Percentiles rank a stretch among this genome's conserved stretches.
These are phyloP conservation scores for Sminthopsis crassicaudata DNA, from an alignment of 2,113 vertebrate genomes.

Conservation along the genomic window DNA sequence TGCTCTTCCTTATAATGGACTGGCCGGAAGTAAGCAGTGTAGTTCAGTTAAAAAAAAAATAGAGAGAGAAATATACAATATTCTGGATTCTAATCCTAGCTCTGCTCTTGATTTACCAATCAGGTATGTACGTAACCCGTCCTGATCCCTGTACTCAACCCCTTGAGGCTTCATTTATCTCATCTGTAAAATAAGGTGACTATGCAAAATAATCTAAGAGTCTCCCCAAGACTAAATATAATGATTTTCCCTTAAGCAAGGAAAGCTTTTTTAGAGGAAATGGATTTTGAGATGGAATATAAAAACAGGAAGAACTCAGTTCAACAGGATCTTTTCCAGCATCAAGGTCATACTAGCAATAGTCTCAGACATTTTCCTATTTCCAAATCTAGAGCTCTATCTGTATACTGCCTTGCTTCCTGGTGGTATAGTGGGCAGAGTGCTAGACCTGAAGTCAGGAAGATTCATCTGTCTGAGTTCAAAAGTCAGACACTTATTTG, in stretches of 20 bases:
- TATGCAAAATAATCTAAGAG: not conserved
- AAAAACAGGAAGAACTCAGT: not conserved
- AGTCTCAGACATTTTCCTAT: not conserved
- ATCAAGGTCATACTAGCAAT: no score
- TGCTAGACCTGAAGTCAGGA: no score
- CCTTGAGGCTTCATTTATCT: not conserved
- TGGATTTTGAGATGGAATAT: not conserved
- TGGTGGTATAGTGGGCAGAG: no score
- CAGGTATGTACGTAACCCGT: not conserved
- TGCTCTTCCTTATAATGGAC: not conserved
- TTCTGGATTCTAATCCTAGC: not conserved
- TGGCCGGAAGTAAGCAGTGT: not conserved
- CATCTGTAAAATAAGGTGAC: not conserved
- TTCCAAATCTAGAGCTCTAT: not conserved
- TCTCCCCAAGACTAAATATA: not conserved
- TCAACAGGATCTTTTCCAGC: not conserved
- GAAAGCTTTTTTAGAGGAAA: not conserved
- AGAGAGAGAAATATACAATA: not conserved
- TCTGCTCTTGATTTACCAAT: not conserved
- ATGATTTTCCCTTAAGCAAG: not conserved
- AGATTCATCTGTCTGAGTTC: no score
- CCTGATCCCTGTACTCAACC: not conserved
- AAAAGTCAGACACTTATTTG: no score
- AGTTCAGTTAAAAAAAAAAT: not conserved
- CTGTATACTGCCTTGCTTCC: no score